These are phyloP conservation scores for Arothron firmamentum DNA, from an alignment of 2,113 vertebrate genomes.

Conservation along the genomic window DNA sequence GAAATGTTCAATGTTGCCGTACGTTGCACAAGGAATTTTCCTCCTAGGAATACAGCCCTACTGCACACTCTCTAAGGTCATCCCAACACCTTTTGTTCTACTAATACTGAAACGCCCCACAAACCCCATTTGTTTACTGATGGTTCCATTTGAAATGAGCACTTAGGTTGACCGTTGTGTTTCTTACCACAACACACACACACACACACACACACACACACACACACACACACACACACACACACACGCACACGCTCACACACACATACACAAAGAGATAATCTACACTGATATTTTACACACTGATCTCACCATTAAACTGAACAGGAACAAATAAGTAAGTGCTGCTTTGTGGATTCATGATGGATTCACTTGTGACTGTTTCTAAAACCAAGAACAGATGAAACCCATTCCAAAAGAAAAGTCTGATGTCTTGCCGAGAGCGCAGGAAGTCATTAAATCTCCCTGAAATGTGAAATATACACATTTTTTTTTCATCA, in stretches of 20 bases:
- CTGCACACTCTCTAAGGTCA: no score
- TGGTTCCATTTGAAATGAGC: no score
- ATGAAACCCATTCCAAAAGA: constrained; percentile 10
- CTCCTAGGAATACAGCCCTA: not conserved
- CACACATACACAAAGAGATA: not conserved
- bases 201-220: no score
- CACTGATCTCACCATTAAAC: constrained; percentile 3
- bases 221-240: no score
- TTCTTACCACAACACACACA: not conserved
- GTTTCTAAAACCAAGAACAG: constrained; percentile 20
- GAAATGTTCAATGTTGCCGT: constrained; percentile 8
- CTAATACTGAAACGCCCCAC: not conserved
- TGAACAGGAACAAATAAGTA: constrained; percentile 36
- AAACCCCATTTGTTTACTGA: not conserved
- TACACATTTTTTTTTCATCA: not conserved
- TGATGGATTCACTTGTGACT: constrained; percentile 20
- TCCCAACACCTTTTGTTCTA: constrained; percentile 2
- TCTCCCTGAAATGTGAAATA: constrained; percentile 15
- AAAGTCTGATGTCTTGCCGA: not conserved
- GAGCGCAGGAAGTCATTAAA: constrained; percentile 24
- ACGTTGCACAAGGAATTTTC: constrained; percentile 14
- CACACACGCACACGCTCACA: no score
- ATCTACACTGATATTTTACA: not conserved
- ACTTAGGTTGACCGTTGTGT: not conserved
- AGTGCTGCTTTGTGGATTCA: not conserved